Evolutionary conservation across 2,113 vertebrate genomes (phyloP), one percentile per base, ranked within the genome.

Genomic region (Panthera uncia): DNA sequence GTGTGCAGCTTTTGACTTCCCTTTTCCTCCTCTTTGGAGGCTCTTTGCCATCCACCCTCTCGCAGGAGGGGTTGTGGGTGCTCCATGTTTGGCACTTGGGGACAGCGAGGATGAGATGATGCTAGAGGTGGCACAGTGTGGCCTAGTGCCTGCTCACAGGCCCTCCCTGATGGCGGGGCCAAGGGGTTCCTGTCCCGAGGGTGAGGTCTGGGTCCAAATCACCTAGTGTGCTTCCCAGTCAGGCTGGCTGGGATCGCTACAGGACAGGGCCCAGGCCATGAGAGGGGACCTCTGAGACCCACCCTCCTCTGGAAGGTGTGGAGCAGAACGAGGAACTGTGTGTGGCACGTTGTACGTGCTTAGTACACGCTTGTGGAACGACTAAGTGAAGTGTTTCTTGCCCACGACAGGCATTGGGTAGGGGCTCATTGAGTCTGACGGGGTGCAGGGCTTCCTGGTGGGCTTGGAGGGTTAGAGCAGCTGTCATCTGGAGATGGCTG

Each of bases 291-390:
- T 38, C 41, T 23, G 5, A 89, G 73, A 36, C 23, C 4, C 16
- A 23, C 18, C 36, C 33, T 83, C 36, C 38, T 48, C 13, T 48
- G 57, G 11, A 45, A 66, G 25, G 38, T 13, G 2, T n/a, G 85
- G 63, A 18, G 27, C 48, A 23, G 50, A 29, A 14, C 45, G 55
- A 57, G 33, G n/a, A 19, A 21, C 18, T 50, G 84, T 45, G 5
- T n/a, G n/a, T 4, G 50, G 71, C 1, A n/a, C 5, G 0, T n/a
- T 0, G 16, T 5, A 25, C 1, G 0, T 52, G 45, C 73, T 86
- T 65, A 36, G 19, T 0, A 19, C 41, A 8, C 36, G 33, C 55
- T 55, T 29, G 6, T 16, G 21, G 84, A 36, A n/a, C 50, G 55
- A 33, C 38, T 50, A 38, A 14, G 27, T 6, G n/a, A 57, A 36